Base-by-base conservation (phyloP, 2,888 invertebrate genomes). In the Oligia fasciuncula region DNA sequence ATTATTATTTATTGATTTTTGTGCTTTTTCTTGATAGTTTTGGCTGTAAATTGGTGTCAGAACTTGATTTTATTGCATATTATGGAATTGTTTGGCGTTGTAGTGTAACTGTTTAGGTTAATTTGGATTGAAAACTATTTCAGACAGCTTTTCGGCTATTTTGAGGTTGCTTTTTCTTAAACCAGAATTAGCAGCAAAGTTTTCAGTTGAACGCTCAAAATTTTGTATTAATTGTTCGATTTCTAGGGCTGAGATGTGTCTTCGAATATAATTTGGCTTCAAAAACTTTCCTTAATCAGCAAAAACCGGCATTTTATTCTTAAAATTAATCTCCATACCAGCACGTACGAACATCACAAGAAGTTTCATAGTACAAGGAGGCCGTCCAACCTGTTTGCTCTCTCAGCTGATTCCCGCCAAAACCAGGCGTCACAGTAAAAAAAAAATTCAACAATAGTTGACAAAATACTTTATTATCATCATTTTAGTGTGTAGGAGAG, bases 331-430 rank as follows among this genome's bases (percentile, higher is more conserved):
- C 23, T 49, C 29, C 40, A 67, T 40, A 54, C 19, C 49, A 60
- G 72, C 63, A 73, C n/a, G 46, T 19, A 51, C 19, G 65, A 51
- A 6, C 67, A 67, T 62, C 63, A 43, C 76, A 73, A 43, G 2
- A 60, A 60, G 77, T 86, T 76, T 87, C 88, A 79, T 86, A 76
- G 62, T 89, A 89, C 87, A 77, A 76, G 89, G 82, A 74, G 67
- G 83, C 85, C 54, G 84, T 71, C 80, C 69, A 86, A 89, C 89
- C 88, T 86, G 89, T 89, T 89, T 84, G 66, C 69, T 67, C 80
- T 76, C 88, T 84, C 89, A 89, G 89, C 89, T 89, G 89, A 89
- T 89, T 89, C 89, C 85, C 89, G 89, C 89, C 89, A 89, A 89
- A 89, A 89, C 75, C 73, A 78, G 80, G 88, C 88, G 90, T 88